These are phyloP conservation scores for Cyrtodaria siliqua DNA, from an alignment of 2,888 invertebrate genomes.

Conservation along the genomic window DNA sequence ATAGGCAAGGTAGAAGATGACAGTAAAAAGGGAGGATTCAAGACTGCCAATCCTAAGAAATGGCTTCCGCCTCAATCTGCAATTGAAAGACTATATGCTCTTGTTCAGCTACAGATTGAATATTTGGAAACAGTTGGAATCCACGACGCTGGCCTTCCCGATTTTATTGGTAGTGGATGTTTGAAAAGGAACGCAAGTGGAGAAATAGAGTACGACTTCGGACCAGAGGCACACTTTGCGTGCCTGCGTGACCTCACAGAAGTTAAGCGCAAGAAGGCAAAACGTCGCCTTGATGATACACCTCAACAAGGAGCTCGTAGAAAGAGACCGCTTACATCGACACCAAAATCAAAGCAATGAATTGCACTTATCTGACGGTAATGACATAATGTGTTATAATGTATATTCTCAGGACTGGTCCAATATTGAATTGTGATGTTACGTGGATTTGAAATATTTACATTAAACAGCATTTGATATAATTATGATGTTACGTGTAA, in stretches of 20 bases:
- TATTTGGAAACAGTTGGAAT: constrained; percentile 13
- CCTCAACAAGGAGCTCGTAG: constrained; percentile 12
- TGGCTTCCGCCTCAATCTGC: constrained; percentile 15
- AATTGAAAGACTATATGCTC: not conserved
- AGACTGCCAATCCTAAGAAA: constrained; percentile 1
- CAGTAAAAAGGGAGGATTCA: not conserved
- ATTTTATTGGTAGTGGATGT: not conserved
- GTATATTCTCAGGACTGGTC: too few relatives aligned
- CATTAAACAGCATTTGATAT: too few relatives aligned
- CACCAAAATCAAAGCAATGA: constrained; percentile 4
- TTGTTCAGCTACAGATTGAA: constrained; percentile 10
- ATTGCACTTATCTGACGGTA: too few relatives aligned
- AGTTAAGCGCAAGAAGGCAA: not conserved
- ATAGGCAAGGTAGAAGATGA: constrained; percentile 13
- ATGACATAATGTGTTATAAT: too few relatives aligned
- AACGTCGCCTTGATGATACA: constrained; percentile 3
- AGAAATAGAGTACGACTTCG: too few relatives aligned
- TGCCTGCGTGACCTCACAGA: not conserved
- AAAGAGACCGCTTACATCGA: constrained; percentile 7
- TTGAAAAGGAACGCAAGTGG: constrained; percentile 8
- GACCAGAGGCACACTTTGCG: constrained; percentile 6
- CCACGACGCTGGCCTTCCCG: not conserved
- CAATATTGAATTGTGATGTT: too few relatives aligned
- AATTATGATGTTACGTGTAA: too few relatives aligned
- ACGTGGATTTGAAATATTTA: too few relatives aligned